Base-by-base conservation (phyloP, 2,113 vertebrate genomes). In the Morphnarchus princeps region DNA sequence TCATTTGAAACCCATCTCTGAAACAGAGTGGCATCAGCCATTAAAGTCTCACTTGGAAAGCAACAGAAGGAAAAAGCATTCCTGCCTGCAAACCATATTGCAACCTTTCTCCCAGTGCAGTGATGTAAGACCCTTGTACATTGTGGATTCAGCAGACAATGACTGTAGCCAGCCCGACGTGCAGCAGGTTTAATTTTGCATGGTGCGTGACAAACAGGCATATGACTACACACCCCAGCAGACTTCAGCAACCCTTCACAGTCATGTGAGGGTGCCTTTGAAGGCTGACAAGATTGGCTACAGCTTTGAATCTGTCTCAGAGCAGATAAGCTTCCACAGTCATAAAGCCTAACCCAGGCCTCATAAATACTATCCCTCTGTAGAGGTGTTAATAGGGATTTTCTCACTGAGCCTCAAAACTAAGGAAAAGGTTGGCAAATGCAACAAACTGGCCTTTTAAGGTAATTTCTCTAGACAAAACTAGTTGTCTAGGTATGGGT, bases 251-350 rank as follows among this genome's bases (percentile, higher is more conserved):
- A 52, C 72, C 45, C 76, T 40, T 62, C 80, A 18, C 29, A 81
- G 52, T 55, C 83, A 57, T 5, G 69, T 36, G 65, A 89, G 70
- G 65, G 16, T 59, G 87, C 81, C 84, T 94, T 82, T 94, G 84
- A 91, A 91, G 54, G 43, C 54, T 59, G 62, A 88, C 74, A 77
- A 61, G 87, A 82, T 9, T 86, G 62, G 82, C 80, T 82, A 82
- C 74, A 82, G 78, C 87, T 85, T 65, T 80, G 82, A 86, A 61
- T 82, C 66, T 73, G 43, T 58, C 66, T 71, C 87, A 25, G 52
- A 89, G 65, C 34, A 49, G 61, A 52, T 72, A 91, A 96, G 89
- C 73, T 94, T 87, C 78, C 49, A 14, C 71, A 77, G 50, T 34
- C 47, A 34, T 42, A 50, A 92, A 91, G 67, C 16, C 65, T 76